Evolutionary conservation across 2,888 invertebrate genomes (phyloP).

Genomic region (Drosophila imparisetae): DNA sequence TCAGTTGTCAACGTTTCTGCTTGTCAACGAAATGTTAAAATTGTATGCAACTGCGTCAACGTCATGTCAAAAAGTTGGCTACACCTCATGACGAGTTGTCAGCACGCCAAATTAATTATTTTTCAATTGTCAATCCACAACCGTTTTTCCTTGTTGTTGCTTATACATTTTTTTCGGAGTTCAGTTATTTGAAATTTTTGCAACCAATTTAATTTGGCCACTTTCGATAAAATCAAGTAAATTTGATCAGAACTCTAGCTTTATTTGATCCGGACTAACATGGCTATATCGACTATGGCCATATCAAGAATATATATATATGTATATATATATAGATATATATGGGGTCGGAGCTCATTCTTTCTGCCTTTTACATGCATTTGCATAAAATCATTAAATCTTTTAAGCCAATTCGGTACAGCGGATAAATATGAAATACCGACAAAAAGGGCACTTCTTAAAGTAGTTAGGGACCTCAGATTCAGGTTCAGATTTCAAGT

Average conservation of each 20-base stretch:
- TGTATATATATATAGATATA: neutral
- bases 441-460: neutral
- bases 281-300: neutral
- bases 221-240: neutral
- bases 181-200: neutral
- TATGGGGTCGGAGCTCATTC: neutral
- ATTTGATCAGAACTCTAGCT: neutral
- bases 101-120: neutral
- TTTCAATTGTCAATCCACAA: neutral
- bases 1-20: neutral
- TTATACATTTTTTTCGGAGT: neutral
- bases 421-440: neutral
- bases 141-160: neutral
- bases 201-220: neutral
- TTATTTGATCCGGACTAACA: neutral
- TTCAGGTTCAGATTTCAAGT: too few species aligned
- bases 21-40: neutral
- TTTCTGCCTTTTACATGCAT: neutral
- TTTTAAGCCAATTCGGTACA: neutral
- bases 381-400: neutral
- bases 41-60: neutral
- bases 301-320: neutral
- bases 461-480: neutral
- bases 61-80: constrained; percentile 2
- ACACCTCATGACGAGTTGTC: neutral